Conservation (phyloP, 2,888 invertebrate genomes). For the Lithodes maja region DNA sequence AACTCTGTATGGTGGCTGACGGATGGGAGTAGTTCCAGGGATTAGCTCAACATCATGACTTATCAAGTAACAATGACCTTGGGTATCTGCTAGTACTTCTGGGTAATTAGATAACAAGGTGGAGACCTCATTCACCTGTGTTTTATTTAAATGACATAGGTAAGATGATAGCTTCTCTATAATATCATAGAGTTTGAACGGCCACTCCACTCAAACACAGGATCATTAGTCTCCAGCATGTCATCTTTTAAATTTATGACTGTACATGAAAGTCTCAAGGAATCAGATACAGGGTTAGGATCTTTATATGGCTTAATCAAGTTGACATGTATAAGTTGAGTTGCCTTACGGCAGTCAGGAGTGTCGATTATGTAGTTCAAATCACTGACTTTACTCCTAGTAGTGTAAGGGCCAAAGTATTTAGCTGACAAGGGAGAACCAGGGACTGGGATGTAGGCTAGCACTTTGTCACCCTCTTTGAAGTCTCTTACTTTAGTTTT, state of each 20-base stretch:
- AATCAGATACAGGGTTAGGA: no score
- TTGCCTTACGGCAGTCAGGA: no score
- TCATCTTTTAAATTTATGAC: background rate
- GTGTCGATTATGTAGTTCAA: no score
- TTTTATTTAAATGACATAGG: background rate
- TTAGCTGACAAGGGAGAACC: no score
- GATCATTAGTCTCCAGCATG: background rate
- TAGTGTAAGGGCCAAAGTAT: no score
- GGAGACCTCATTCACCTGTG: constrained; percentile 1
- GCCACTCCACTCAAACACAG: background rate
- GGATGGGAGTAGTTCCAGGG: constrained; percentile 15
- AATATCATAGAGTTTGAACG: background rate
- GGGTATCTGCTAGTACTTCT: background rate
- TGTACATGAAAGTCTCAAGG: no score
- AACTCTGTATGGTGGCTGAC: constrained; percentile 18
- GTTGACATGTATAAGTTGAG: no score
- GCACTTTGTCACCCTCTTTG: no score
- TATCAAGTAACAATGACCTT: background rate
- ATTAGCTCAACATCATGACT: constrained; percentile 9
- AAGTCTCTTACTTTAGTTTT: no score
- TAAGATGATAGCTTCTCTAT: background rate
- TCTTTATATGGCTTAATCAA: no score
- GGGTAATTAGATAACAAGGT: background rate
- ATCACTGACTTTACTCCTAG: no score
- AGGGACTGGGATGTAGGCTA: no score